These are phyloP conservation scores for Hermaeophaga mercurialis DNA, from an alignment of 2,888 invertebrate species.

Conservation along the genomic window DNA sequence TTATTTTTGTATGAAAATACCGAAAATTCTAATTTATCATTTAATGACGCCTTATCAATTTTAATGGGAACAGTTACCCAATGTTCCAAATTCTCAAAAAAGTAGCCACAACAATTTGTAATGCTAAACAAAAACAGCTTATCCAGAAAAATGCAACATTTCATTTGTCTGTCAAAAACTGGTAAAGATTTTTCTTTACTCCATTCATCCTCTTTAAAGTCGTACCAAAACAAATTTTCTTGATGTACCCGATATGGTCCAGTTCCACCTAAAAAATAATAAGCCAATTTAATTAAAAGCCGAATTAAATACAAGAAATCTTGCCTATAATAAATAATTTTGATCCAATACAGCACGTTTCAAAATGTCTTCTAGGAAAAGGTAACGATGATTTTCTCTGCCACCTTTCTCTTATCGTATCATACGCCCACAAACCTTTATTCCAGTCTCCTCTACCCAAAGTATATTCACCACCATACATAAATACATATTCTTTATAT, in stretches of 20 bases:
- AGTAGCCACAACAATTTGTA: constrained; percentile 44
- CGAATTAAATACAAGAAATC: not conserved
- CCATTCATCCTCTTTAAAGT: constrained; percentile 49
- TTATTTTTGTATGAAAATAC: constrained; percentile 45
- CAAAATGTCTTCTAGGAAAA: constrained; percentile 52
- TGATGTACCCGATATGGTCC: constrained; percentile 50
- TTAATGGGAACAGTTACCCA: constrained; percentile 31
- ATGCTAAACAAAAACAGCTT: constrained; percentile 47
- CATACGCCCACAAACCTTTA: constrained; percentile 50
- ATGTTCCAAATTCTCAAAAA: constrained; percentile 39
- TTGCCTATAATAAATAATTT: constrained; percentile 51
- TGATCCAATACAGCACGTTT: constrained; percentile 49
- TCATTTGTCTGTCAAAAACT: constrained; percentile 42
- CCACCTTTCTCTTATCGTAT: constrained; percentile 50
- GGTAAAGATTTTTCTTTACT: constrained; percentile 44
- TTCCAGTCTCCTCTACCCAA: constrained; percentile 53
- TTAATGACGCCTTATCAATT: constrained; percentile 17
- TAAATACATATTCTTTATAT: constrained; percentile 51
- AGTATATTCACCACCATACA: constrained; percentile 53
- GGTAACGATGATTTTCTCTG: constrained; percentile 48
- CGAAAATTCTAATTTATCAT: constrained; percentile 38
- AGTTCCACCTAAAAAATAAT: constrained; percentile 41
- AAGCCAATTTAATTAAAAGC: not conserved
- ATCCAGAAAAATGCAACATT: constrained; percentile 48
- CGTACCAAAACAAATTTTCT: constrained; percentile 52